These are phyloP conservation scores for Catamblyrhynchus diadema DNA, from an alignment of 2,797 vertebrate species.

Conservation along the genomic window DNA sequence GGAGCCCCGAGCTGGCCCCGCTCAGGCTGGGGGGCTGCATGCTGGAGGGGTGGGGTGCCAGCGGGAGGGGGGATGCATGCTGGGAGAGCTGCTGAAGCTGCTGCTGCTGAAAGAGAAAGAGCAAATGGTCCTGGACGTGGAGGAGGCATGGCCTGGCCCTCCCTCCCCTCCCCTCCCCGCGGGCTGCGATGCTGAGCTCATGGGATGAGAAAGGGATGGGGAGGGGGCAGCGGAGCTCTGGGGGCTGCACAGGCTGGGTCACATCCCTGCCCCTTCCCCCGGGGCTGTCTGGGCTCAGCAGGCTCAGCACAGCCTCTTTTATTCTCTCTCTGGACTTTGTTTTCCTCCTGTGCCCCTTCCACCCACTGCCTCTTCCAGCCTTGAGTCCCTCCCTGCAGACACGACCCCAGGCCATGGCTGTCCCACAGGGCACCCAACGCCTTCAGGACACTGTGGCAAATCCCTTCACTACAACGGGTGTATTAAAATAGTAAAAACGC, in stretches of 20 bases:
- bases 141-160: background rate
- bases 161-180: background rate
- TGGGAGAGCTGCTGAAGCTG: conserved; percentile 96
- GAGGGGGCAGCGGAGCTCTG: background rate
- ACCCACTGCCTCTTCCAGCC: background rate
- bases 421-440: rapidly evolving
- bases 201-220: background rate
- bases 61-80: conserved; percentile 83
- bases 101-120: conserved; percentile 85
- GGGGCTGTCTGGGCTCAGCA: background rate
- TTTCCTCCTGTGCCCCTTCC: background rate
- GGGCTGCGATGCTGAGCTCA: background rate
- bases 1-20: conserved; percentile 77
- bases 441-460: background rate
- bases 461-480: rapidly evolving
- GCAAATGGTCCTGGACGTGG: background rate
- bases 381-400: rapidly evolving
- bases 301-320: background rate
- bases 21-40: conserved; percentile 76
- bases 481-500: too few species aligned
- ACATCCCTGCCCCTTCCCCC: background rate
- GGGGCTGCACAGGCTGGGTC: background rate
- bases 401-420: rapidly evolving
- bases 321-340: background rate
- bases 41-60: conserved; percentile 85